Evolutionary conservation across 2,113 vertebrate genomes (phyloP), one percentile per base, ranked within the genome.

Genomic region (Odocoileus hemionus): DNA sequence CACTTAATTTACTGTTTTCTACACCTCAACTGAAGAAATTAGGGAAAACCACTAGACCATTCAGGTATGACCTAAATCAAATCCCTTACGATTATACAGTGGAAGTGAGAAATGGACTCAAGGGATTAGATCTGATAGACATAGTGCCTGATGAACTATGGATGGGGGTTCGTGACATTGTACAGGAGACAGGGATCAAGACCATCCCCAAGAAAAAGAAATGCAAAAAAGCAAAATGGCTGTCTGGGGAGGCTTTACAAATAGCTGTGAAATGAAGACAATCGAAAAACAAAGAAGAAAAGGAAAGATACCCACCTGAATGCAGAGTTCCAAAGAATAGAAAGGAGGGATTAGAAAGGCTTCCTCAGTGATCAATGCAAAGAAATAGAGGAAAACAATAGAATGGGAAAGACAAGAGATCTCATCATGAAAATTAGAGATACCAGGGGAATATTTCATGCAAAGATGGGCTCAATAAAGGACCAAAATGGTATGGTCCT

Each of bases 111-210:
- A 70, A 70, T 70, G 39, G 67, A 70, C 23, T 39, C n/a, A 70
- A 70, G 19, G 10, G 67, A 70, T 23, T 39, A 70, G n/a, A 70
- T 70, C 19, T 70, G n/a, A 70, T 70, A 39, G 57, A 26, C 9
- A 58, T n/a, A 36, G n/a, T 23, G 19, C 10, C 19, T 11, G n/a
- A 70, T 70, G 67, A 70, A 70, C n/a, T 70, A 39, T 70, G 67
- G 10, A 39, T 21, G 10, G 5, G 17, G 19, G 5, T 23, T 36
- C 2, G 2, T 70, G 67, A 23, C 1, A 2, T 12, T 70, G n/a
- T 39, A 39, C 10, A 70, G n/a, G 19, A 39, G 67, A 70, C 19
- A 1, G 0, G n/a, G 10, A 39, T 39, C n/a, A 39, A 70, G 67
- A 39, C n/a, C 9, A 39, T 70, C 19, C 11, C n/a, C 67, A 70